Evolutionary conservation across 2,888 invertebrate genomes (phyloP).

Genomic region (Imbricaverruca yamaguchii): DNA sequence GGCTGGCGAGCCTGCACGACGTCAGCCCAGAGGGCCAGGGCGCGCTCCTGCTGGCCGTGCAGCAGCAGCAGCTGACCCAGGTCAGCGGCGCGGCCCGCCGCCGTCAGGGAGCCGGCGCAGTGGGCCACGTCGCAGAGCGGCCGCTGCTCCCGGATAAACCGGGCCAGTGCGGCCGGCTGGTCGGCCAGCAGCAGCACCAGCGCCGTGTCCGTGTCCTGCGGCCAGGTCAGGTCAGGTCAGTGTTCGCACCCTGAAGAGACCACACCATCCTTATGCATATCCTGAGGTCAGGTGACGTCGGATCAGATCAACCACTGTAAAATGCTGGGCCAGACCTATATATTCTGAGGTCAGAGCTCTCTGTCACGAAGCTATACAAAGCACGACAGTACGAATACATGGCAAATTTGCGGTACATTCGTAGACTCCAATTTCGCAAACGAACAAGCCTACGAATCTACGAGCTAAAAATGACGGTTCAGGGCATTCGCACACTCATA

Average conservation of each 20-base stretch:
- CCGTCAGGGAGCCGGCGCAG: not conserved
- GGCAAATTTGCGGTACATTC: no score
- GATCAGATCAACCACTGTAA: no score
- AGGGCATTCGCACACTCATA: no score
- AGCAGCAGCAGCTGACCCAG: not conserved
- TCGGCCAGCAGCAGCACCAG: conserved; percentile 11
- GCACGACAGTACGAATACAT: no score
- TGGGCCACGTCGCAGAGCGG: not conserved
- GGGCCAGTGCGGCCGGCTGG: not conserved
- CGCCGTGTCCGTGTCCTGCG: not conserved
- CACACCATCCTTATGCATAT: no score
- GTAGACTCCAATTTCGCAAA: no score
- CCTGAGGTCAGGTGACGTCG: no score
- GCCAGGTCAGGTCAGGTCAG: not conserved
- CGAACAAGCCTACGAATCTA: no score
- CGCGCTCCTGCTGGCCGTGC: not conserved
- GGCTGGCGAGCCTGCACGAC: not conserved
- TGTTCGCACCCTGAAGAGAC: not conserved
- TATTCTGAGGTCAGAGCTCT: no score
- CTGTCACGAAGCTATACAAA: no score
- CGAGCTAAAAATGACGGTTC: no score
- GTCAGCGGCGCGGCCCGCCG: not conserved
- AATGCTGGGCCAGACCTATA: no score
- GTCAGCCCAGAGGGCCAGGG: not conserved
- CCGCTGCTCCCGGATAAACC: not conserved